Conservation (phyloP, 2,797 vertebrate species). For the Sus cebifrons region DNA sequence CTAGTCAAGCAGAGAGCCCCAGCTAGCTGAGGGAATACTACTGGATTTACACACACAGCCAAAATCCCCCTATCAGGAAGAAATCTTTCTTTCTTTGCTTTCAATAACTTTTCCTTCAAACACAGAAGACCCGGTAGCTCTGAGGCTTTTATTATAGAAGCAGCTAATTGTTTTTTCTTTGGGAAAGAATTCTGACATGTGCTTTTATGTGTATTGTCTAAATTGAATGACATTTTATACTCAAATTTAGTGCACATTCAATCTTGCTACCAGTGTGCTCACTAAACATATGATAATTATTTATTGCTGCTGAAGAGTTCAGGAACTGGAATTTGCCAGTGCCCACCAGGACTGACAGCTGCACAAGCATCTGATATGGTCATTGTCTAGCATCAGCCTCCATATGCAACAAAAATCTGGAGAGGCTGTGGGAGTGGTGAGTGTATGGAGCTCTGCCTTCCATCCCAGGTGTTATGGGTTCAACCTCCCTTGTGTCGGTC, state of each 20-base stretch:
- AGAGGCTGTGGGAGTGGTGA: constrained; percentile 27
- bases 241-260: constrained; percentile 61
- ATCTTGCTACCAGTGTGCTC: constrained; percentile 35
- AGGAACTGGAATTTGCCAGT: constrained; percentile 61
- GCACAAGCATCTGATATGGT: constrained; percentile 29
- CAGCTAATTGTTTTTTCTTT: not conserved
- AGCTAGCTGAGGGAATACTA: not conserved
- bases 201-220: constrained; percentile 23
- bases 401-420: constrained; percentile 11
- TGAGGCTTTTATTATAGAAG: not conserved
- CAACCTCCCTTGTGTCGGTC: not conserved
- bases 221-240: not conserved
- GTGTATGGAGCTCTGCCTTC: constrained; percentile 55
- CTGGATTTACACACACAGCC: not conserved
- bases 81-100: not conserved
- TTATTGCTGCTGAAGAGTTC: constrained; percentile 73
- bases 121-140: not conserved
- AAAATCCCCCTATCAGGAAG: not conserved
- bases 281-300: constrained; percentile 75
- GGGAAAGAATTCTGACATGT: not conserved
- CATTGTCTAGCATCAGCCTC: constrained; percentile 11
- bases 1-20: not conserved
- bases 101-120: constrained; percentile 30
- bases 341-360: constrained; percentile 67
- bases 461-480: constrained; percentile 59